Evolutionary conservation across 2,888 invertebrate species (phyloP).

Genomic region (Cylindroiulus punctatus): DNA sequence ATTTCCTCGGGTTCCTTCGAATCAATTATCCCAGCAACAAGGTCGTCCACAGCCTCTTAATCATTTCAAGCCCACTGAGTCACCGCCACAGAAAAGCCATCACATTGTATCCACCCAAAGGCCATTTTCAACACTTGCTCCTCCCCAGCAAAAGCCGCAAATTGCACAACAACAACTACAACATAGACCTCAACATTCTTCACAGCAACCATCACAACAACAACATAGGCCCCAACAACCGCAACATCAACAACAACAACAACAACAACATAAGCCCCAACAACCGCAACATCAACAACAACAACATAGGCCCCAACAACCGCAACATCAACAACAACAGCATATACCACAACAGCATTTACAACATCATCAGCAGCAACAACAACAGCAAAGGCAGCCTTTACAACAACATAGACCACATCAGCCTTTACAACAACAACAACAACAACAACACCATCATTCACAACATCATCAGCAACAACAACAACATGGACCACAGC

Average conservation of each 20-base stretch:
- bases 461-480: neutral
- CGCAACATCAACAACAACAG: neutral
- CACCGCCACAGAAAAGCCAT: neutral
- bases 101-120: neutral
- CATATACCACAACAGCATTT: neutral
- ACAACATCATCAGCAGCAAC: neutral
- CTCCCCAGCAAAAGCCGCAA: neutral
- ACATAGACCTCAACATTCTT: neutral
- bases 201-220: neutral
- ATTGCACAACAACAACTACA: neutral
- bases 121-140: neutral
- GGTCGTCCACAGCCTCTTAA: neutral
- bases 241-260: neutral
- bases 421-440: neutral
- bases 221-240: neutral
- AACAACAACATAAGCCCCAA: constrained; percentile 14
- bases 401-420: constrained; percentile 29
- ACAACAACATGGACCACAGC: neutral
- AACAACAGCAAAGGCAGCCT: neutral
- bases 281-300: neutral
- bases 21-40: neutral
- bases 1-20: neutral
- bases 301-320: neutral
- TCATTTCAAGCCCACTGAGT: neutral
- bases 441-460: neutral